Evolutionary conservation across 2,113 vertebrate genomes (phyloP), one percentile per base, ranked within the genome.

Genomic region (Regulus satrapa): DNA sequence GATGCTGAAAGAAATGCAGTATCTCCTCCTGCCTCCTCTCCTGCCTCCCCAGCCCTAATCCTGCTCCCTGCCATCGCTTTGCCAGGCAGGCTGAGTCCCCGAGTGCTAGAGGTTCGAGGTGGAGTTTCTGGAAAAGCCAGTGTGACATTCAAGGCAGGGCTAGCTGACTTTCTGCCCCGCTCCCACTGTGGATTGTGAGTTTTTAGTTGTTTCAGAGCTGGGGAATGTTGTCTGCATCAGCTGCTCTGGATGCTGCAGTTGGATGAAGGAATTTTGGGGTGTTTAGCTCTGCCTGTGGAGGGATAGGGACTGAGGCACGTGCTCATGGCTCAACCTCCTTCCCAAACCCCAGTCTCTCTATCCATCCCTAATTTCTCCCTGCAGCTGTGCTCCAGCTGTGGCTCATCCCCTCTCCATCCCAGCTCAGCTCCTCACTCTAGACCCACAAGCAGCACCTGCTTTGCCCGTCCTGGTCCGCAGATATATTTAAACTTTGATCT

Each of bases 401-500:
- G 49, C 71, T 41, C 71, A 56, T 31, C 91, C 23, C 71, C 18
- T 67, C 46, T 49, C 67, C 52, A 68, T 59, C 72, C 67, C 59
- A 61, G 7, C 40, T 66, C 92, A 40, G 3, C 48, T 78, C 71
- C 79, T 67, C 0, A 0, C n/a, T 79, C 69, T 3, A 0, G 58
- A 56, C 84, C 81, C 81, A 40, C 3, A 12, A 79, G 81, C 77
- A 91, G 75, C 88, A 71, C 89, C 93, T 93, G 88, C 95, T 88
- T 62, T 85, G 86, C 89, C 92, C 6, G 2, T 66, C 89, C 85
- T 36, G n/a, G 82, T 56, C 94, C 31, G 0, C 36, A 41, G 80
- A 82, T 94, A 92, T 79, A 95, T 93, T 91, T 95, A 92, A 95
- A 91, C 92, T 87, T 91, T 96, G 92, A 94, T 97, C 88, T 78